Conservation (phyloP, 2,888 invertebrate genomes). For the Lucinisca nassula region DNA sequence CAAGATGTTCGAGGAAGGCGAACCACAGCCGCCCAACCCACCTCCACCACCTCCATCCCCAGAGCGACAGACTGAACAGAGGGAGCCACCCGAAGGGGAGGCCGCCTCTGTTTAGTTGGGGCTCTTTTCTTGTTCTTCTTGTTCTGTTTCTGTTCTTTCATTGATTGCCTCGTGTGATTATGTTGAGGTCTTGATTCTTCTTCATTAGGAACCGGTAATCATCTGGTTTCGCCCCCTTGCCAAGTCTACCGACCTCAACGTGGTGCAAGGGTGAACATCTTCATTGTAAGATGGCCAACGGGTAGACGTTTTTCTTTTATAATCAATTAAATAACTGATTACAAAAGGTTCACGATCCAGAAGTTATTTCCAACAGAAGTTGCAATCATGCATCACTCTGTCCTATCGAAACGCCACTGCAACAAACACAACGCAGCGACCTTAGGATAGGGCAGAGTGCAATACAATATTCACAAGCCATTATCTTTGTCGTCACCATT, state of each 20-base stretch:
- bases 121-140: background rate
- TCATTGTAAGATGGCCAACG: background rate
- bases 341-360: no score
- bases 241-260: slow-evolving; percentile 18
- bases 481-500: no score
- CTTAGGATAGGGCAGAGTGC: no score
- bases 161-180: background rate
- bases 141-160: background rate
- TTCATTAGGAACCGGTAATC: background rate
- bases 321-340: no score
- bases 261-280: slow-evolving; percentile 22
- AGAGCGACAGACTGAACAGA: background rate
- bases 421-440: no score
- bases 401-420: no score
- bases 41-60: background rate
- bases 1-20: background rate
- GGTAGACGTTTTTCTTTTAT: no score
- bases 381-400: no score
- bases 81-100: background rate
- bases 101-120: background rate
- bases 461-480: no score
- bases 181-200: background rate
- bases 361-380: no score
- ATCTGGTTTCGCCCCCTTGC: background rate
- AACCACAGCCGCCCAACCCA: background rate